A percentile compares a stretch with the other conserved stretches of the same genome.
These are phyloP conservation scores for Eulemur macaco DNA, from an alignment of 2,113 vertebrate species.

Conservation along the genomic window DNA sequence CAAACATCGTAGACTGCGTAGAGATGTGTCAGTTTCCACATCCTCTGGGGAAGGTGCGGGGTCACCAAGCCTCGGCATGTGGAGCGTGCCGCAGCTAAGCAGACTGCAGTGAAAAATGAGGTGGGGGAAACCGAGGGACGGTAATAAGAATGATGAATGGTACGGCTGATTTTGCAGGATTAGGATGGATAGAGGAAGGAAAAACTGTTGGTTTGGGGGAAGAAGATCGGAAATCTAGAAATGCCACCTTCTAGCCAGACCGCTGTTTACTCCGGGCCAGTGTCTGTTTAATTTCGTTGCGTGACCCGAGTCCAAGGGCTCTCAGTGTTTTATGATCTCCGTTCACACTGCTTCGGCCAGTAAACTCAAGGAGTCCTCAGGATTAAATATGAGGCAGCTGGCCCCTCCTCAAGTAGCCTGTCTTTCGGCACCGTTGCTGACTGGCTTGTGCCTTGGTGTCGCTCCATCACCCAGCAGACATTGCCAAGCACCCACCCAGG, in stretches of 20 bases:
- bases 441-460: accelerated
- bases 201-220: slow-evolving; percentile 28
- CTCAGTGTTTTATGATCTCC: slow-evolving; percentile 44
- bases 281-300: neutral
- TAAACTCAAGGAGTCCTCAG: neutral
- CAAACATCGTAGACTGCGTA: slow-evolving; percentile 50
- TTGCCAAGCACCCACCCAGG: accelerated
- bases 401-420: neutral
- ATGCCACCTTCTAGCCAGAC: neutral
- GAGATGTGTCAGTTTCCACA: slow-evolving; percentile 38
- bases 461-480: neutral
- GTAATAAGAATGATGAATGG: slow-evolving; percentile 68
- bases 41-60: slow-evolving; percentile 65
- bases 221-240: slow-evolving; percentile 64
- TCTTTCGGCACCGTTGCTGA: accelerated
- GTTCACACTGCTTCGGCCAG: neutral
- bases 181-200: slow-evolving; percentile 45
- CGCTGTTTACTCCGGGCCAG: neutral
- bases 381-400: neutral
- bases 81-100: slow-evolving; percentile 30
- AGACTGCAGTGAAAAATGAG: slow-evolving; percentile 73
- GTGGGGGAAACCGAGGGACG: slow-evolving; percentile 55
- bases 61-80: slow-evolving; percentile 23
- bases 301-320: neutral
- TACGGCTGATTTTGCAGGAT: slow-evolving; percentile 65